phyloP scores from a whole-genome alignment of 2,113 vertebrate species.

The Bujurquina vittata region DNA sequence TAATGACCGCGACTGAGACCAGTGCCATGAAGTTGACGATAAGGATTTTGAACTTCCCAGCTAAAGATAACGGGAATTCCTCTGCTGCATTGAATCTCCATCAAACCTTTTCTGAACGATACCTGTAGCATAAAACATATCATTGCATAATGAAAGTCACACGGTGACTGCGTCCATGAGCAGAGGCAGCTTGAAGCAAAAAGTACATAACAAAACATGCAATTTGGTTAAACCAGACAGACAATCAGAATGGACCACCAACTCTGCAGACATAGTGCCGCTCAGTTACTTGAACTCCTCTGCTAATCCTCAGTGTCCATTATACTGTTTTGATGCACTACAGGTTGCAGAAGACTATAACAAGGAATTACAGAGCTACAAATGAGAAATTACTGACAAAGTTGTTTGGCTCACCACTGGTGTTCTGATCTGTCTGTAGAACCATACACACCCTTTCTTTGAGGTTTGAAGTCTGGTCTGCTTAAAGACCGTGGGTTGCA shows the following conservation, averaged over 20 bases:
- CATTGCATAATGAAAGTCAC: neutral
- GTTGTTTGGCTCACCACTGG: constrained; percentile 18
- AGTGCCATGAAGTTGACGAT: constrained; percentile 21
- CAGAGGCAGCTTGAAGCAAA: neutral
- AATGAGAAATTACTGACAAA: constrained; percentile 29
- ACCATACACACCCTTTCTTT: constrained; percentile 54
- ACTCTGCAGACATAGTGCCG: neutral
- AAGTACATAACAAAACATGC: neutral
- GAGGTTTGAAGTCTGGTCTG: constrained; percentile 54
- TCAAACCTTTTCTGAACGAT: neutral
- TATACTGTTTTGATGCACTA: constrained; percentile 28
- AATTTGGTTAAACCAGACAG: neutral
- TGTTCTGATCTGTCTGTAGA: constrained; percentile 62
- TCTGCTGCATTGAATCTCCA: constrained; percentile 20
- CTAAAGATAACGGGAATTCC: constrained; percentile 19
- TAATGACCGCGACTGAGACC: constrained; percentile 44
- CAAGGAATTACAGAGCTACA: constrained; percentile 29
- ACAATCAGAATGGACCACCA: neutral
- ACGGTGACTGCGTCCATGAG: neutral
- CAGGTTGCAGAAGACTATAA: constrained; percentile 19
- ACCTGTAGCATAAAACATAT: neutral
- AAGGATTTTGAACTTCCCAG: constrained; percentile 32
- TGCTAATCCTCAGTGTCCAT: neutral
- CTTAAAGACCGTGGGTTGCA: constrained; percentile 54
- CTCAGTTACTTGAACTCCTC: neutral